phyloP scores from a whole-genome alignment of 2,113 vertebrate species.

The Turnix velox region DNA sequence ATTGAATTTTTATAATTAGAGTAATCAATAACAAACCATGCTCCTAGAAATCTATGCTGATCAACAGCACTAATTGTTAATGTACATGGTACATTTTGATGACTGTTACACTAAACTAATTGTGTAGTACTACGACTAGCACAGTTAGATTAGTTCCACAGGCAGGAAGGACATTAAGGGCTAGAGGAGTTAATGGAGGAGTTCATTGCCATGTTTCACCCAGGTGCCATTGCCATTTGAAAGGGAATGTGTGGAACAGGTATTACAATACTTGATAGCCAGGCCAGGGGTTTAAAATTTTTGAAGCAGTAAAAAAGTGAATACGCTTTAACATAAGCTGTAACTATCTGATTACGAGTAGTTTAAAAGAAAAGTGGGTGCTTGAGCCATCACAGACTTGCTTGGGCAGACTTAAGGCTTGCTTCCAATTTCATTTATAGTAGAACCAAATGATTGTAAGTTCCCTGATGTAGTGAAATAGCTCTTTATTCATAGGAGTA shows the following conservation, averaged over 20 bases:
- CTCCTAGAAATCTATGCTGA: slow-evolving; percentile 71
- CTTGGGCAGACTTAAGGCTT: slow-evolving; percentile 53
- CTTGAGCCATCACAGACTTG: slow-evolving; percentile 36
- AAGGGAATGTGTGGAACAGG: slow-evolving; percentile 45
- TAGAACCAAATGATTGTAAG: slow-evolving; percentile 16
- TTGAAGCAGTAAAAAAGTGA: slow-evolving; percentile 20
- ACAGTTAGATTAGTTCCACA: slow-evolving; percentile 71
- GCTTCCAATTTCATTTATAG: slow-evolving; percentile 22
- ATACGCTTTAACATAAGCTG: slow-evolving; percentile 21
- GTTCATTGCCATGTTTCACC: slow-evolving; percentile 17
- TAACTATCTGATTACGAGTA: background rate
- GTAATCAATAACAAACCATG: slow-evolving; percentile 68
- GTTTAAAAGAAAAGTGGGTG: slow-evolving; percentile 37
- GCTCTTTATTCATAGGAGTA: background rate
- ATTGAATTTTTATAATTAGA: slow-evolving; percentile 62
- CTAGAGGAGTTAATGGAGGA: slow-evolving; percentile 66
- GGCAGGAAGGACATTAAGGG: slow-evolving; percentile 70
- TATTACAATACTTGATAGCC: slow-evolving; percentile 17
- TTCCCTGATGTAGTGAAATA: slow-evolving; percentile 13
- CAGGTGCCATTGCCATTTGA: slow-evolving; percentile 8
- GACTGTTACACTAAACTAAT: slow-evolving; percentile 69
- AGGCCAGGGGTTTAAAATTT: background rate
- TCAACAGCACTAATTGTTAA: slow-evolving; percentile 65
- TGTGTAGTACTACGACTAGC: slow-evolving; percentile 59
- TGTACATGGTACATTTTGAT: slow-evolving; percentile 70